Base-by-base conservation (phyloP, 1,140 invertebrate species). In the Aphaenogaster floridana region DNA sequence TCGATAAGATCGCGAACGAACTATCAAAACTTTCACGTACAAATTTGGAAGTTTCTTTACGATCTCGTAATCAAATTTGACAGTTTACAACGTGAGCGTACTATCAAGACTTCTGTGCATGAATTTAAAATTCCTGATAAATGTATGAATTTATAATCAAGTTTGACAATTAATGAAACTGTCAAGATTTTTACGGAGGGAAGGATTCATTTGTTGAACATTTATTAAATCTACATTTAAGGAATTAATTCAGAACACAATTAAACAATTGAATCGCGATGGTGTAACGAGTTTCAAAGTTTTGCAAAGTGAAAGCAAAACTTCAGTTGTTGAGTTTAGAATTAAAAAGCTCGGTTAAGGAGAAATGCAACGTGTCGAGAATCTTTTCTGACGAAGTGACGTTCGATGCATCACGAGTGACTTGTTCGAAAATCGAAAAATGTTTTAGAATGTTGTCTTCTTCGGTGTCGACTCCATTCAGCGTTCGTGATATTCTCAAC, bases 401-500 rank as follows among this genome's bases (percentile, higher is more conserved):
- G 2, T 83, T 72, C 7, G 52, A 36, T 28, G 15, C 61, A 66
- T 48, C 1, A 21, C 39, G 2, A 72, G 66, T 71, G 36, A 66
- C 2, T 61, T 2, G 28, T 39, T 86, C 4, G 15, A 57, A 39
- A 21, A 72, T 54, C 1, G 0, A 45, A 92, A 54, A 64, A 94
- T 94, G 93, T 86, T 78, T 79, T 94, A 93, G 88, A 83, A 95
- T 95, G 95, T 91, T 95, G 87, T 91, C 95, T 0, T 93, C 93
- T 36, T 92, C 93, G 59, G 93, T 93, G n/a, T 94, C 96, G 0
- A 98, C 97, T 9, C 97, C 97, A 17, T 98, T 98, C 93, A 97
- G 97, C 74, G 97, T 98, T 86, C 97, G 97, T 88, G 97, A 97
- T 88, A 98, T 97, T 92, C 94, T 97, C 77, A 97, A 91, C 90